Evolutionary conservation across 37 sponge, comb jelly and placozoan species (phyloP).

Genomic region (Chondrilla cf. caribensis): DNA sequence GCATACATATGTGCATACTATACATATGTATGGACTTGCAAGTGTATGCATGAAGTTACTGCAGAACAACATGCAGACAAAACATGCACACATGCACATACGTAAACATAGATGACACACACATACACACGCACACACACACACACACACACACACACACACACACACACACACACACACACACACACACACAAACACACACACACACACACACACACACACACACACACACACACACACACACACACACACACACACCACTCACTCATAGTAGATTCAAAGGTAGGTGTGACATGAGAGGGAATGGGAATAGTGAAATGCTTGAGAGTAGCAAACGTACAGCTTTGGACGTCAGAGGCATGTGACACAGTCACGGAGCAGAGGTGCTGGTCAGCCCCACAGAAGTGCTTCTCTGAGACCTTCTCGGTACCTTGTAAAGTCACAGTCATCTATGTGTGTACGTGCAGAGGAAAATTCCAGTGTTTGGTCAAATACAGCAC

Average conservation of each 20-base stretch:
- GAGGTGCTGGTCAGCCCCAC: background rate
- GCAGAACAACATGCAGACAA: too few species aligned
- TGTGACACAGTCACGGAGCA: slow-evolving; percentile 26
- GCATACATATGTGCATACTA: too few species aligned
- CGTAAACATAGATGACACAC: background rate
- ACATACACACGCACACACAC: background rate
- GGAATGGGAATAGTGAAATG: slow-evolving; percentile 72
- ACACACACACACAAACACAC: background rate
- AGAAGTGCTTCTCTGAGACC: slow-evolving; percentile 30
- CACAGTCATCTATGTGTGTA: slow-evolving; percentile 32
- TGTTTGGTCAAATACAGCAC: too few species aligned
- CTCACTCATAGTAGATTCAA: slow-evolving; percentile 45
- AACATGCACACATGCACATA: background rate
- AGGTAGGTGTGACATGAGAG: slow-evolving; percentile 50
- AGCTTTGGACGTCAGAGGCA: slow-evolving; percentile 53
- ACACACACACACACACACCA: slow-evolving; percentile 6
- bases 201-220: slow-evolving; percentile 29
- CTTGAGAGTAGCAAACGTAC: slow-evolving; percentile 51
- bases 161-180: background rate
- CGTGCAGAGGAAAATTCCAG: too few species aligned
- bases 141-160: slow-evolving; percentile 7
- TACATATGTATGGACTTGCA: too few species aligned
- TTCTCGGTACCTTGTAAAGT: slow-evolving; percentile 53
- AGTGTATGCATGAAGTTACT: too few species aligned
- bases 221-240: slow-evolving; percentile 18